Percentiles rank a stretch among this genome's conserved stretches.
Conservation (phyloP, 2,888 invertebrate genomes). For the Amiota mariae region DNA sequence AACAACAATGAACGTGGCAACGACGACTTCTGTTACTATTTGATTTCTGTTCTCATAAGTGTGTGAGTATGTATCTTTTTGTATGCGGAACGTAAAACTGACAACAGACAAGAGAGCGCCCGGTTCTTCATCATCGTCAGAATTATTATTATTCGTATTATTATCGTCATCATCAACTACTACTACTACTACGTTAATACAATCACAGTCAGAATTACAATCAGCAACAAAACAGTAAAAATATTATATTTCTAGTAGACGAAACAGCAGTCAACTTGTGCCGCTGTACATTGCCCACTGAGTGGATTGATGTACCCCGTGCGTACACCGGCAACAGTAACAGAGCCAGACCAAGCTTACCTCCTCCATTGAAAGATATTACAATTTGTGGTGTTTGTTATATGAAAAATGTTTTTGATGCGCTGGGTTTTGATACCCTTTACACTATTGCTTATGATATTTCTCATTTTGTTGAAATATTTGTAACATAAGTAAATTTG, state of each 20-base stretch:
- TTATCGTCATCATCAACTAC: neutral
- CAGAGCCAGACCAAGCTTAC: too few relatives aligned
- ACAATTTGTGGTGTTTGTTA: too few relatives aligned
- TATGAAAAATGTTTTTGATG: too few relatives aligned
- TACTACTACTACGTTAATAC: neutral
- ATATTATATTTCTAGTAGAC: neutral
- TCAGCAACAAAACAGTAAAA: constrained; percentile 2
- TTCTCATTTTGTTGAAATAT: neutral
- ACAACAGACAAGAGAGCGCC: neutral
- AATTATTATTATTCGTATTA: neutral
- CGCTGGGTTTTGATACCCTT: too few relatives aligned
- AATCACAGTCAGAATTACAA: constrained; percentile 16
- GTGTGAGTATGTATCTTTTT: constrained; percentile 22
- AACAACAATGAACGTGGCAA: constrained; percentile 5
- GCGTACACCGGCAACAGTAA: too few relatives aligned
- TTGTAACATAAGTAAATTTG: neutral
- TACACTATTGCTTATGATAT: too few relatives aligned
- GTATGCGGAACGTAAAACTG: constrained; percentile 24
- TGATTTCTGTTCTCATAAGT: constrained; percentile 17
- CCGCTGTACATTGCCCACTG: neutral
- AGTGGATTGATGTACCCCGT: too few relatives aligned
- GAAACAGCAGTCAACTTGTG: neutral
- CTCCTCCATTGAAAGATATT: too few relatives aligned
- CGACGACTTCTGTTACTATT: constrained; percentile 35
- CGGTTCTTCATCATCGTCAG: constrained; percentile 6